Evolutionary conservation across 92 coral and sea anemone genomes (phyloP).

Genomic region (Metridium senile): DNA sequence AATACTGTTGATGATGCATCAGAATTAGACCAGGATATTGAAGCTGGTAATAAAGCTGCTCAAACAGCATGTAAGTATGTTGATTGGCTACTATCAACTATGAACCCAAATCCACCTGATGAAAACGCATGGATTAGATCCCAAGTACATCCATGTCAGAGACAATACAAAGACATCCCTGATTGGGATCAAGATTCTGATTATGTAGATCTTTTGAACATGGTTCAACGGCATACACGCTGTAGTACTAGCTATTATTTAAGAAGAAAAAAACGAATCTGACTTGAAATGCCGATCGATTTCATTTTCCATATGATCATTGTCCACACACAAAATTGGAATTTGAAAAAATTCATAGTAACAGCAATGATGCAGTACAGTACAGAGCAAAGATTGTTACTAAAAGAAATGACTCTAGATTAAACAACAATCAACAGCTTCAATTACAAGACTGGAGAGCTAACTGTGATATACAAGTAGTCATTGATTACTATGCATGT

Average conservation of each 20-base stretch:
- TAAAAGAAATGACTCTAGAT: constrained; percentile 71
- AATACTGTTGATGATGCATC: constrained; percentile 38
- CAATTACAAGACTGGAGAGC: constrained; percentile 80
- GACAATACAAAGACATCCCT: constrained; percentile 55
- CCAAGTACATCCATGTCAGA: constrained; percentile 63
- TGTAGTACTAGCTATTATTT: constrained; percentile 77
- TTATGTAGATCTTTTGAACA: constrained; percentile 67
- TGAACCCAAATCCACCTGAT: constrained; percentile 78
- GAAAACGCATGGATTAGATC: constrained; percentile 66
- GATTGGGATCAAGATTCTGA: constrained; percentile 64
- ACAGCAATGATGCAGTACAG: constrained; percentile 44
- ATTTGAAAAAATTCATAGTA: constrained; percentile 69
- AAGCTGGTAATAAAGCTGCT: constrained; percentile 67
- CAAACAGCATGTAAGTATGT: constrained; percentile 71
- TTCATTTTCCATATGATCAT: constrained; percentile 66
- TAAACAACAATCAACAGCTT: constrained; percentile 75
- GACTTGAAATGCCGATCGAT: constrained; percentile 73
- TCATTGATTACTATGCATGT: constrained; percentile 81
- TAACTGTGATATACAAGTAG: constrained; percentile 79
- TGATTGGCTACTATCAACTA: constrained; percentile 75
- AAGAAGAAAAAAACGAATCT: constrained; percentile 59
- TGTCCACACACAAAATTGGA: constrained; percentile 67
- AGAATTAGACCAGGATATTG: constrained; percentile 57
- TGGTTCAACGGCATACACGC: constrained; percentile 79
- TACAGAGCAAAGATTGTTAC: constrained; percentile 74